Conservation (phyloP, 2,888 invertebrate species). For the Pollenia angustigena region DNA sequence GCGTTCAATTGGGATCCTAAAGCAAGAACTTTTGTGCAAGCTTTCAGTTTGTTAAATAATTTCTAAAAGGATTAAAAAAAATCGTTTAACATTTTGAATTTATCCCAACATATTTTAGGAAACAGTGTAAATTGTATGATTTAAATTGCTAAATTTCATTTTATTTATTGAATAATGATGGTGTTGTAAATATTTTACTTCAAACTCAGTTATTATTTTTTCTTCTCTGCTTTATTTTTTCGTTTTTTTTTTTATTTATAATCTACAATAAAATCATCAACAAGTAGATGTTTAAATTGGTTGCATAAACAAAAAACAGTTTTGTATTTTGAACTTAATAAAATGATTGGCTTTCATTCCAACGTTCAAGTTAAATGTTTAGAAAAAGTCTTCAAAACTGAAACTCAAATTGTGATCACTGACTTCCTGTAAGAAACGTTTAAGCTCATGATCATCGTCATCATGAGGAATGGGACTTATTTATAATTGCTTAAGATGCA, state of each 20-base stretch:
- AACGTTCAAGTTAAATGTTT: constrained; percentile 29
- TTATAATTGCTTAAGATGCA: constrained; percentile 48
- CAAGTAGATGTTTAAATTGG: constrained; percentile 63
- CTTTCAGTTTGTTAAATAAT: too few relatives aligned
- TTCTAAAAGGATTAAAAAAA: too few relatives aligned
- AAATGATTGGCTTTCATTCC: constrained; percentile 49
- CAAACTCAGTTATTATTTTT: neutral
- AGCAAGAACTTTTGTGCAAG: too few relatives aligned
- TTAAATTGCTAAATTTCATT: constrained; percentile 42
- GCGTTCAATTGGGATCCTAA: too few relatives aligned
- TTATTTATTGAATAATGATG: constrained; percentile 62
- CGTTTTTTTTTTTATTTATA: constrained; percentile 8
- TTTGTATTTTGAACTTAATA: constrained; percentile 3
- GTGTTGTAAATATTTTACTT: neutral
- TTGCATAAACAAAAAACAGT: constrained; percentile 7
- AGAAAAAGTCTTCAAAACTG: constrained; percentile 22
- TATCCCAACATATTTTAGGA: neutral
- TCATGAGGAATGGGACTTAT: constrained; percentile 33
- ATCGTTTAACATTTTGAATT: neutral
- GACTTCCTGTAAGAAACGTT: constrained; percentile 58
- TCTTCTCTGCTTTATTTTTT: neutral
- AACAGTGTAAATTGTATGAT: constrained; percentile 29
- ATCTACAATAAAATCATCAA: constrained; percentile 41
- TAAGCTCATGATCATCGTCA: constrained; percentile 52
- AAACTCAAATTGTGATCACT: constrained; percentile 48